Evolutionary conservation across 2,888 invertebrate genomes (phyloP).

Genomic region (Aporophyla lueneburgensis): DNA sequence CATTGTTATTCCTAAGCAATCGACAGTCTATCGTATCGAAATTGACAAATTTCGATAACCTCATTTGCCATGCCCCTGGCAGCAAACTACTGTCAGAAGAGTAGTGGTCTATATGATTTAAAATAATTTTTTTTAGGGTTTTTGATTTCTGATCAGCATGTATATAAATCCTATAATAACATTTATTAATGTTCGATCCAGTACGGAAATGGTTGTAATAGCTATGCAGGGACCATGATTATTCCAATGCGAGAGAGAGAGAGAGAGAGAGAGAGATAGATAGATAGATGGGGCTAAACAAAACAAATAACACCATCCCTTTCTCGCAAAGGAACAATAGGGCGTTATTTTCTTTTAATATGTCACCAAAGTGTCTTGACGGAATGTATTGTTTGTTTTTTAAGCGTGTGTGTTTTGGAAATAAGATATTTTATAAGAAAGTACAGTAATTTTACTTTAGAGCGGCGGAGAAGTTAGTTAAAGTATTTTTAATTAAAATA

Average conservation of each 20-base stretch:
- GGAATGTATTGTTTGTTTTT: conserved; percentile 5
- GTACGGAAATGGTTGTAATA: no score
- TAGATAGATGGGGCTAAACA: not conserved
- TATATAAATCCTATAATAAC: no score
- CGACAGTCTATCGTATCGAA: no score
- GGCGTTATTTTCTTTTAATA: not conserved
- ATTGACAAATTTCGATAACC: no score
- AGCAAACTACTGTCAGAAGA: no score
- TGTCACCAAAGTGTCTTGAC: conserved; percentile 51
- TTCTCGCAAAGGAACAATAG: not conserved
- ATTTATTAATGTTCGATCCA: no score
- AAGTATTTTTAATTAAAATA: conserved; percentile 21
- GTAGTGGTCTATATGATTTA: no score
- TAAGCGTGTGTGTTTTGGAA: conserved; percentile 1
- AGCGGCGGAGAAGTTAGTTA: conserved; percentile 7
- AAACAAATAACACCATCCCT: conserved; percentile 1
- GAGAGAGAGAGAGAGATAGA: not conserved
- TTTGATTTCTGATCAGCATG: no score
- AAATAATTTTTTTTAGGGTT: no score
- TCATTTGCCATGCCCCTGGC: no score
- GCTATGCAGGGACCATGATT: not conserved
- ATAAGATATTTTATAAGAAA: conserved; percentile 16
- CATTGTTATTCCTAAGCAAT: no score
- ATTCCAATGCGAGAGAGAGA: not conserved
- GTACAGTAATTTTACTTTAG: conserved; percentile 36